phyloP scores from a whole-genome alignment of 2,113 vertebrate species.

The Hydrolagus affinis region DNA sequence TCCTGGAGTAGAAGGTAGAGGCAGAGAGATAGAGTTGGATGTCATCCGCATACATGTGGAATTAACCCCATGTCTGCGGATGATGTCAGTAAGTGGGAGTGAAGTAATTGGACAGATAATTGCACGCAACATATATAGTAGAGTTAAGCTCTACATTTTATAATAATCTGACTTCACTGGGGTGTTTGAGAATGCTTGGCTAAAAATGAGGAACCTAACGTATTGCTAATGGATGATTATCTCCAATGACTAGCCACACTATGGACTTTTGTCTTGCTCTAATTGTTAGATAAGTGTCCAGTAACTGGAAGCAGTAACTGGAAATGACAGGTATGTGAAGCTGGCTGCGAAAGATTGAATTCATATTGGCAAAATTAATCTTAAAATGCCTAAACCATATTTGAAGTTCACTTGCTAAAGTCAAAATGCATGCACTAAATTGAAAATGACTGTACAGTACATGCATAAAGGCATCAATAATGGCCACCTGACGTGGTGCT shows the following conservation, averaged over 20 bases:
- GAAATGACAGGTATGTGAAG: neutral
- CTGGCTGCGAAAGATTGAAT: neutral
- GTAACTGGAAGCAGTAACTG: no score
- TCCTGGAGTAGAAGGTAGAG: no score
- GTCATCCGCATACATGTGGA: no score
- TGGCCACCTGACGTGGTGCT: no score
- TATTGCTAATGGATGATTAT: neutral
- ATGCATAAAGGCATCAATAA: no score
- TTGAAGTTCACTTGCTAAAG: neutral
- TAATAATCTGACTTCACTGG: neutral
- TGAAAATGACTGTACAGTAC: no score
- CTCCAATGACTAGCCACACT: neutral
- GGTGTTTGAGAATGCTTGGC: neutral
- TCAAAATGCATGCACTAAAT: no score
- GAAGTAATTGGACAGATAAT: neutral
- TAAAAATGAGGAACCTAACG: neutral
- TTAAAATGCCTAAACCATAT: neutral
- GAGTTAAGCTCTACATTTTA: neutral
- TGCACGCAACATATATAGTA: neutral
- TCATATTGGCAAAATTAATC: neutral
- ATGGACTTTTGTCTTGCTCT: no score
- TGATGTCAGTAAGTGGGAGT: neutral
- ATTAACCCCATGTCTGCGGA: no score
- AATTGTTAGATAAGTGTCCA: no score
- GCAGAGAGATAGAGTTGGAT: no score